Conservation (phyloP, 2,797 vertebrate species). For the Semaprochilodus insignis region DNA sequence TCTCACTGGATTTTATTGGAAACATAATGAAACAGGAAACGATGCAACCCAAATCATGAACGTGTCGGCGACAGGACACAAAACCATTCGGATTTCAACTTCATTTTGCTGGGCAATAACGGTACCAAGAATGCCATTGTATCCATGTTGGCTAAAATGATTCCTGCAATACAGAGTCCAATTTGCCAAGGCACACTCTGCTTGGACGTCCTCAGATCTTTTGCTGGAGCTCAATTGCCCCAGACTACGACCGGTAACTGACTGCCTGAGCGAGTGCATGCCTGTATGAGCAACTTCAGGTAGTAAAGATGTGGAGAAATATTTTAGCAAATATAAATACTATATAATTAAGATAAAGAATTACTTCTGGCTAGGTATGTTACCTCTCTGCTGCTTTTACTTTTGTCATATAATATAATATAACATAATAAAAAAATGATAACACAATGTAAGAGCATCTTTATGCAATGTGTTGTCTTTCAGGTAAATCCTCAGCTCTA, state of each 20-base stretch:
- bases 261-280: constrained; percentile 7
- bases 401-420: background rate
- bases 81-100: too few relatives aligned
- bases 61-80: too few relatives aligned
- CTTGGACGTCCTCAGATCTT: constrained; percentile 87
- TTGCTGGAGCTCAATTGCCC: constrained; percentile 92
- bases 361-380: too few relatives aligned
- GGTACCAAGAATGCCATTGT: constrained; percentile 84
- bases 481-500: constrained; percentile 97
- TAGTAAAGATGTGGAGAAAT: background rate
- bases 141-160: constrained; percentile 85
- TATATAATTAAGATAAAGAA: too few relatives aligned
- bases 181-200: constrained; percentile 77
- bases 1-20: too few relatives aligned
- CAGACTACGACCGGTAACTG: constrained; percentile 86
- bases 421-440: too few relatives aligned
- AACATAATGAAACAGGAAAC: too few relatives aligned
- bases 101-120: too few relatives aligned
- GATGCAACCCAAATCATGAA: too few relatives aligned
- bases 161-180: constrained; percentile 79
- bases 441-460: background rate
- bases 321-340: too few relatives aligned
- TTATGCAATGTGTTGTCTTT: constrained; percentile 19
- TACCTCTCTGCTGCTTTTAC: too few relatives aligned
- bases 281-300: background rate